A percentile compares a stretch with the other conserved stretches of the same genome.
phyloP scores from a whole-genome alignment of 2,113 vertebrate genomes.

The Ceuthmochares aereus region DNA sequence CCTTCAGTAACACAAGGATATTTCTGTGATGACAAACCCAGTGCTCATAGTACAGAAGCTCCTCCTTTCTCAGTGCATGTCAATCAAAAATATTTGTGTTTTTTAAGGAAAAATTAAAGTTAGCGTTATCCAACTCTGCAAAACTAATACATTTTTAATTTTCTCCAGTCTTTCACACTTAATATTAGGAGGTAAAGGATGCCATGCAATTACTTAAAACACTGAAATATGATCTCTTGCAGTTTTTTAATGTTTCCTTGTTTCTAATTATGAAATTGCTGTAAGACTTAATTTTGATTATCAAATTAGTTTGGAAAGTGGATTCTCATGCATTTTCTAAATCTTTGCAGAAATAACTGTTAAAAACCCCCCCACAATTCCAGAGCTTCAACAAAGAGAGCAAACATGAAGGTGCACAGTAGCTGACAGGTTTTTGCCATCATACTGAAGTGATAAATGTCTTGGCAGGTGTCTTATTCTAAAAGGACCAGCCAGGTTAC shows the following conservation, averaged over 20 bases:
- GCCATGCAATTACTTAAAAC: background rate
- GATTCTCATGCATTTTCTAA: background rate
- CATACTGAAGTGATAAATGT: background rate
- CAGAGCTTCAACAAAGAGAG: background rate
- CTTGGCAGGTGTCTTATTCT: background rate
- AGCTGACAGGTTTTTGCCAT: background rate
- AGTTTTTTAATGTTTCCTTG: background rate
- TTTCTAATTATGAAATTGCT: background rate
- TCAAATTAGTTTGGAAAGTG: background rate
- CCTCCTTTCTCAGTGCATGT: background rate
- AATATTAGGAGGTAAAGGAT: background rate
- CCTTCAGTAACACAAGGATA: background rate
- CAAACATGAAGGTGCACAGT: background rate
- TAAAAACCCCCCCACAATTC: background rate
- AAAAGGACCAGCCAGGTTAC: background rate
- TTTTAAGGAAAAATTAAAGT: background rate
- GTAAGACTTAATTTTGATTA: background rate
- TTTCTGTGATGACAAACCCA: background rate
- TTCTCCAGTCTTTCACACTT: background rate
- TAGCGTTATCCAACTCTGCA: background rate
- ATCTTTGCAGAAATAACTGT: background rate
- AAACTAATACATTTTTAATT: background rate
- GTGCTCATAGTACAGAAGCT: background rate
- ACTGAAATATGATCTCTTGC: background rate
- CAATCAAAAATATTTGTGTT: background rate